These are phyloP conservation scores for Orius laevigatus DNA, from an alignment of 1,140 invertebrate genomes.

Conservation along the genomic window DNA sequence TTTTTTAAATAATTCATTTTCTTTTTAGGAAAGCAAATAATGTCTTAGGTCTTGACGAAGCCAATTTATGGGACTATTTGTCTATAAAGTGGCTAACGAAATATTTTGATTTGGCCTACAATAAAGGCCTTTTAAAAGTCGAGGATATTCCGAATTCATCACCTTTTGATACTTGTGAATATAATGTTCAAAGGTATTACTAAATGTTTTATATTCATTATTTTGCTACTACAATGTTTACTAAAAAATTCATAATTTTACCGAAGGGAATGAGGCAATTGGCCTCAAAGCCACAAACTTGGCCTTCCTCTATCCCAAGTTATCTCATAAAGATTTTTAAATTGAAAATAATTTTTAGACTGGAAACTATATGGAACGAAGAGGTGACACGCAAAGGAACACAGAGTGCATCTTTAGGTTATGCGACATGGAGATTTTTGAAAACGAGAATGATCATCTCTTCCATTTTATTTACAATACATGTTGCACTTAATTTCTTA, in stretches of 20 bases:
- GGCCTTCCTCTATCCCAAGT: no score
- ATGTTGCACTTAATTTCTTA: conserved; percentile 40
- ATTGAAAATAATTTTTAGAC: conserved; percentile 22
- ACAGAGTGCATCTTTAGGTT: conserved; percentile 31
- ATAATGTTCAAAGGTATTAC: conserved; percentile 29
- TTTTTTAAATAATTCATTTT: conserved; percentile 6
- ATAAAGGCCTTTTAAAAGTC: conserved; percentile 26
- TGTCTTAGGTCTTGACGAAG: conserved; percentile 30
- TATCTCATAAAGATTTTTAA: no score
- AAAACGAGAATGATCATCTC: conserved; percentile 35
- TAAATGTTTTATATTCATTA: conserved; percentile 4
- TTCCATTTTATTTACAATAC: conserved; percentile 32
- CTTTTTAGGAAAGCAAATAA: conserved; percentile 20
- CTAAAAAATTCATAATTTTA: no score
- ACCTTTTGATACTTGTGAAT: conserved; percentile 33
- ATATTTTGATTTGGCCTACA: conserved; percentile 38
- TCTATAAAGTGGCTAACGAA: conserved; percentile 40
- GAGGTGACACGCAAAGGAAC: conserved; percentile 28
- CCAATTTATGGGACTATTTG: conserved; percentile 36
- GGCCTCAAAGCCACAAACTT: no score
- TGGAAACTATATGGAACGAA: conserved; percentile 34
- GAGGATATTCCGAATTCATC: conserved; percentile 33
- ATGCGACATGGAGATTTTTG: conserved; percentile 37
- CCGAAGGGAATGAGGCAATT: no score
- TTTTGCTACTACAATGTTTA: conserved; percentile 1